These are phyloP conservation scores for Drosophila silvestris DNA, from an alignment of 2,888 invertebrate genomes.

Conservation along the genomic window DNA sequence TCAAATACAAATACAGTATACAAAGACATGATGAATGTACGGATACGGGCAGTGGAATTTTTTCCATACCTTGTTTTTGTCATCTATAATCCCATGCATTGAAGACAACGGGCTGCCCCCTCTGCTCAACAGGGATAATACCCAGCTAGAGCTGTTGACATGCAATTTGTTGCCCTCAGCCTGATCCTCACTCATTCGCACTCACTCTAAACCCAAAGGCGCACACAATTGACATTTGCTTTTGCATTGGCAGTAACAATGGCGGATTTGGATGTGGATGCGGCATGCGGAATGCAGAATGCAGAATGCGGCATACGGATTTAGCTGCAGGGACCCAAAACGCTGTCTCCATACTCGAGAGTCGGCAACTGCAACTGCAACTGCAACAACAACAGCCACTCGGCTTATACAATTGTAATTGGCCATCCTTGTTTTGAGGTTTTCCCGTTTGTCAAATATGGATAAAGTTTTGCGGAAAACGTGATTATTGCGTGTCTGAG, in stretches of 20 bases:
- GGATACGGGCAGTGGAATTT: constrained; percentile 5
- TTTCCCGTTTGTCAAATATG: constrained; percentile 42
- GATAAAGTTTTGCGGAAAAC: constrained; percentile 36
- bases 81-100: constrained; percentile 45
- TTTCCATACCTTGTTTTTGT: constrained; percentile 38
- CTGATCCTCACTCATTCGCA: constrained; percentile 31
- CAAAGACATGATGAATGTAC: constrained; percentile 11
- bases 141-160: constrained; percentile 70
- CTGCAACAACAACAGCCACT: constrained; percentile 3
- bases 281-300: constrained; percentile 37
- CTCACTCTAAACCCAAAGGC: constrained; percentile 36
- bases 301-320: constrained; percentile 45
- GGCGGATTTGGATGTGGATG: constrained; percentile 53
- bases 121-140: constrained; percentile 55
- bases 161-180: constrained; percentile 72
- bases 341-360: constrained; percentile 8
- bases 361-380: constrained; percentile 16
- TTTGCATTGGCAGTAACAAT: constrained; percentile 63
- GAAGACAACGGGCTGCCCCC: constrained; percentile 13
- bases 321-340: constrained; percentile 57
- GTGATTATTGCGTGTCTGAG: constrained; percentile 47
- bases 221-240: constrained; percentile 73
- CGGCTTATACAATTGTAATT: constrained; percentile 64
- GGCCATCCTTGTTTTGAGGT: constrained; percentile 39
- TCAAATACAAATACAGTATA: constrained; percentile 26